A percentile compares a stretch with the other conserved stretches of the same genome.
Evolutionary conservation across 1,140 invertebrate genomes (phyloP).

Genomic region (Lerema accius): DNA sequence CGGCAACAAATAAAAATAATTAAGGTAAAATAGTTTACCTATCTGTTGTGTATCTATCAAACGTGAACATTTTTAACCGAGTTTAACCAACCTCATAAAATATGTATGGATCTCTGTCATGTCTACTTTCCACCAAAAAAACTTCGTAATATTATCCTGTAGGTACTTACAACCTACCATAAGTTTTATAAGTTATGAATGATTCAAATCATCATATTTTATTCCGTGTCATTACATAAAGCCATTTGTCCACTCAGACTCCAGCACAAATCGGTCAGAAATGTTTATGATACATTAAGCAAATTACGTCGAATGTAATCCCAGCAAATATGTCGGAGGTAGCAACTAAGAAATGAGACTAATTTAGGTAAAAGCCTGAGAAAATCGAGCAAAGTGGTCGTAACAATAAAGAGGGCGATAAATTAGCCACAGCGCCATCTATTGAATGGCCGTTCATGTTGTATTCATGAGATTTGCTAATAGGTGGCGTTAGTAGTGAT

Average conservation of each 20-base stretch:
- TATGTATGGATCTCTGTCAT: too few species aligned
- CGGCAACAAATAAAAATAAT: too few species aligned
- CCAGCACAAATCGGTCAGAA: slow-evolving; percentile 46
- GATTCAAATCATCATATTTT: slow-evolving; percentile 6
- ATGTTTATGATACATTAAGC: slow-evolving; percentile 61
- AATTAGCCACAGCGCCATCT: slow-evolving; percentile 69
- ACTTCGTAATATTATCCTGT: too few species aligned
- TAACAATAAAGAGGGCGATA: slow-evolving; percentile 68
- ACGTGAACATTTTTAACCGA: too few species aligned
- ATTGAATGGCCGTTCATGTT: slow-evolving; percentile 55
- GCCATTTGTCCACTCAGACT: slow-evolving; percentile 47
- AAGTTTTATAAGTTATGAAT: slow-evolving; percentile 4
- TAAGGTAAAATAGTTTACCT: too few species aligned
- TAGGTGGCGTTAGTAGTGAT: slow-evolving; percentile 72
- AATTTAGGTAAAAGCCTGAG: slow-evolving; percentile 75
- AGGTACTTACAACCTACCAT: too few species aligned
- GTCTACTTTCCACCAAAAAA: too few species aligned
- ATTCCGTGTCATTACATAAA: slow-evolving; percentile 36
- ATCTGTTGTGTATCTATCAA: too few species aligned
- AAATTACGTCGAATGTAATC: slow-evolving; percentile 63
- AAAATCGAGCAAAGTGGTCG: slow-evolving; percentile 67
- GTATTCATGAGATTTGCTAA: slow-evolving; percentile 65
- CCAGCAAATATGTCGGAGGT: slow-evolving; percentile 60
- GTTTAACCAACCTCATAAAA: too few species aligned
- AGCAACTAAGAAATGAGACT: slow-evolving; percentile 63